These are phyloP conservation scores for Crotalus tigris DNA, from an alignment of 2,113 vertebrate species.

Conservation along the genomic window DNA sequence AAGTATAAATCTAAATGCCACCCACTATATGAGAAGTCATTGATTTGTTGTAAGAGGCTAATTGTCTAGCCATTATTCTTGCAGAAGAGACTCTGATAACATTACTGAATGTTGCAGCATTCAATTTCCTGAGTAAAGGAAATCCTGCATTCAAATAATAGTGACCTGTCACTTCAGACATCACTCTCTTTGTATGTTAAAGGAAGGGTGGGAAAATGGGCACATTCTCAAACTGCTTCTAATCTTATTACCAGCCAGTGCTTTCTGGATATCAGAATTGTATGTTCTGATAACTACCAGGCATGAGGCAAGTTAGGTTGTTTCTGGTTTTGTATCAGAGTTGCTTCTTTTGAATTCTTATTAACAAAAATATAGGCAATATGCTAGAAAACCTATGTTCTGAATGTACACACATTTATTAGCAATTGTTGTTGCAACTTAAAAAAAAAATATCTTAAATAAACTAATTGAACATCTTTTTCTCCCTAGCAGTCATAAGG, in stretches of 20 bases:
- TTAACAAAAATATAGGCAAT: neutral
- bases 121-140: neutral
- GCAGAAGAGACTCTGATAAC: neutral
- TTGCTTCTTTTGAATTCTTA: neutral
- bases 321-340: neutral
- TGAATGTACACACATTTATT: neutral
- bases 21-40: neutral
- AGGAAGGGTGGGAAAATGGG: neutral
- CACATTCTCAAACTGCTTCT: neutral
- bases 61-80: neutral
- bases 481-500: neutral
- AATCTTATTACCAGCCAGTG: neutral
- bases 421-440: neutral
- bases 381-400: neutral
- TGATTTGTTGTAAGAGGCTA: neutral
- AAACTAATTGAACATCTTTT: neutral
- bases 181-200: neutral
- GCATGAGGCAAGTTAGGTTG: neutral
- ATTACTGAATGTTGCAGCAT: neutral
- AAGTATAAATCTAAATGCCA: neutral
- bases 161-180: neutral
- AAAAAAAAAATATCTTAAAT: neutral
- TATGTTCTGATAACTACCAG: neutral
- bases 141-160: neutral
- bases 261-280: neutral